Conservation (phyloP, 1,140 invertebrate genomes). For the Saxidomus purpurata region DNA sequence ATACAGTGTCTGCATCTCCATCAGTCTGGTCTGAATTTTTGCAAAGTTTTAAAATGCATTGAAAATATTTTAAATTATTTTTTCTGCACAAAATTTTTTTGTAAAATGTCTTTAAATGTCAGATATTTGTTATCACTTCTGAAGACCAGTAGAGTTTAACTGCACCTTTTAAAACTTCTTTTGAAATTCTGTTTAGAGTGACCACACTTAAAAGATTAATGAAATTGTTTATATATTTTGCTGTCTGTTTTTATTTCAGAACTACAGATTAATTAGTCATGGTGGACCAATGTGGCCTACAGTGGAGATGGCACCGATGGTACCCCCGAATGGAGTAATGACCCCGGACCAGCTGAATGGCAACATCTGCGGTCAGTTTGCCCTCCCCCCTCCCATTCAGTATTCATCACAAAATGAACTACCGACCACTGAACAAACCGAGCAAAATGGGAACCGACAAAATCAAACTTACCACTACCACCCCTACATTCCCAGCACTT, state of each 20-base stretch:
- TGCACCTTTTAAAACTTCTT: too few relatives aligned
- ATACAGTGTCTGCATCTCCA: too few relatives aligned
- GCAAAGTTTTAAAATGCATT: too few relatives aligned
- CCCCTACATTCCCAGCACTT: slow-evolving; percentile 5
- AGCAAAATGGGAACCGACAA: neutral
- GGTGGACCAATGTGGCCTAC: neutral
- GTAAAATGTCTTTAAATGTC: too few relatives aligned
- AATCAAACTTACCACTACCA: slow-evolving; percentile 33
- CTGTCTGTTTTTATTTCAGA: slow-evolving; percentile 40
- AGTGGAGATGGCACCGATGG: neutral
- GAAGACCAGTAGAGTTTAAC: too few relatives aligned
- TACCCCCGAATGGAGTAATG: neutral
- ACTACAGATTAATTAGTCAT: slow-evolving; percentile 45
- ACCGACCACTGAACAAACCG: neutral
- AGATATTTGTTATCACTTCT: too few relatives aligned
- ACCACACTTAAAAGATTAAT: too few relatives aligned
- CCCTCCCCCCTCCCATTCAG: slow-evolving; percentile 45
- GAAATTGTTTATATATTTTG: too few relatives aligned
- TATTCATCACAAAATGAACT: slow-evolving; percentile 21
- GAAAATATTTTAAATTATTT: too few relatives aligned
- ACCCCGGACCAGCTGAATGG: slow-evolving; percentile 38
- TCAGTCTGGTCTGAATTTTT: too few relatives aligned
- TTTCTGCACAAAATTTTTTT: too few relatives aligned
- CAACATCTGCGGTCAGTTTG: slow-evolving; percentile 49
- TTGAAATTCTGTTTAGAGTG: too few relatives aligned